A percentile compares a stretch with the other conserved stretches of the same genome.
Conservation (phyloP, 2,797 vertebrate species). For the Argyrosomus regius region DNA sequence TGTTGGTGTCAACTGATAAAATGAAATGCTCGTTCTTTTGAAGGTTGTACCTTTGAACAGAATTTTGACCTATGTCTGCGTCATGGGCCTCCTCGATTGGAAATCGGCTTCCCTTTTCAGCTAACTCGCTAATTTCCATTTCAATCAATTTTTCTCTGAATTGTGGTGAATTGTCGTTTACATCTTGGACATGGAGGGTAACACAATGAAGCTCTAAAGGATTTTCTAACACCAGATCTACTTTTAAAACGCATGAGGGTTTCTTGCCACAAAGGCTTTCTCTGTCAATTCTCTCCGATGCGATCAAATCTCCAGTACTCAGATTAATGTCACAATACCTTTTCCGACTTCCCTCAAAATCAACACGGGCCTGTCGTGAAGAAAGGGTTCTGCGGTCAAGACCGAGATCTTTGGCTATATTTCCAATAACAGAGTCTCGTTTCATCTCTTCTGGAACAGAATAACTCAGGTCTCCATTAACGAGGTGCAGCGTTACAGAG, state of each 20-base stretch:
- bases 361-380: constrained; percentile 59
- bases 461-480: constrained; percentile 78
- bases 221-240: constrained; percentile 81
- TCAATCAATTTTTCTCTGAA: constrained; percentile 70
- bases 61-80: constrained; percentile 72
- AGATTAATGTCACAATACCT: constrained; percentile 72
- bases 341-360: constrained; percentile 62
- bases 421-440: constrained; percentile 49
- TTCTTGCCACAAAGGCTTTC: constrained; percentile 80
- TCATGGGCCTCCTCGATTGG: constrained; percentile 81
- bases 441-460: constrained; percentile 83
- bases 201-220: constrained; percentile 82
- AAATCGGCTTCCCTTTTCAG: constrained; percentile 68
- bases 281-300: constrained; percentile 78
- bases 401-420: constrained; percentile 60
- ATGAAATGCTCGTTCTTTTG: constrained; percentile 71
- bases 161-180: constrained; percentile 83
- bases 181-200: constrained; percentile 78
- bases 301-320: constrained; percentile 68
- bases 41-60: constrained; percentile 62
- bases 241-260: constrained; percentile 66
- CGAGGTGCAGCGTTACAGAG: constrained; percentile 18
- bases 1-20: constrained; percentile 66
- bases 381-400: constrained; percentile 53
- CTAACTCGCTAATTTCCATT: constrained; percentile 75